These are phyloP conservation scores for Stenotaenia linearis DNA, from an alignment of 2,888 invertebrate species.

Conservation along the genomic window DNA sequence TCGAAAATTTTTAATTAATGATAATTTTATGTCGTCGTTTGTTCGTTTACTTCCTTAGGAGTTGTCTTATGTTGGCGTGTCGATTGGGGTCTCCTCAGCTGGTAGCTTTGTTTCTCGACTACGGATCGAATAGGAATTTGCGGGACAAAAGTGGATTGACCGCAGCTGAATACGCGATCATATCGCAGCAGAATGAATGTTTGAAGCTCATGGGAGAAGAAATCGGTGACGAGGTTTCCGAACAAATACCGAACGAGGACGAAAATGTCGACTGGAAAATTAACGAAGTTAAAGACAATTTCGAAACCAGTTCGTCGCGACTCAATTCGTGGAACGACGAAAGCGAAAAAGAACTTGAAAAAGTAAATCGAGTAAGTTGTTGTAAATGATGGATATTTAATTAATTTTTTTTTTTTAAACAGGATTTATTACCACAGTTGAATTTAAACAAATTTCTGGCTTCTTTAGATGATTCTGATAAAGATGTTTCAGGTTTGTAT, in stretches of 20 bases:
- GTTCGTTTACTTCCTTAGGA: neutral
- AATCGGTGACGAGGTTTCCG: neutral
- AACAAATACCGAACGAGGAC: neutral
- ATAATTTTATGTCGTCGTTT: neutral
- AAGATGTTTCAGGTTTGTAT: neutral
- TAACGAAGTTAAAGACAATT: neutral
- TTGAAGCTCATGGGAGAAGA: neutral
- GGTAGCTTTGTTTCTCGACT: neutral
- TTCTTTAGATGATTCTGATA: neutral
- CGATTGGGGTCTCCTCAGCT: neutral
- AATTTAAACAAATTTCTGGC: conserved; percentile 15
- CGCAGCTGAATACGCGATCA: neutral
- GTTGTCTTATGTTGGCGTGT: conserved; percentile 19
- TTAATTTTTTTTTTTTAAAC: neutral
- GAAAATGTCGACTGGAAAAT: neutral
- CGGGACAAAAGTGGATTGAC: conserved; percentile 12
- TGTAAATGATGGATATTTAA: neutral
- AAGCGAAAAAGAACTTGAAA: neutral
- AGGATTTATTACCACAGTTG: neutral
- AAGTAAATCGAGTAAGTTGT: neutral
- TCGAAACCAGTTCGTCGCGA: neutral
- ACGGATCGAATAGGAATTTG: neutral
- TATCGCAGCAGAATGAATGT: neutral
- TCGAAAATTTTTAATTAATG: too few species aligned
- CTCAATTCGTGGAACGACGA: conserved; percentile 28